phyloP scores from a whole-genome alignment of 1,140 invertebrate species.

The Polyergus mexicanus region DNA sequence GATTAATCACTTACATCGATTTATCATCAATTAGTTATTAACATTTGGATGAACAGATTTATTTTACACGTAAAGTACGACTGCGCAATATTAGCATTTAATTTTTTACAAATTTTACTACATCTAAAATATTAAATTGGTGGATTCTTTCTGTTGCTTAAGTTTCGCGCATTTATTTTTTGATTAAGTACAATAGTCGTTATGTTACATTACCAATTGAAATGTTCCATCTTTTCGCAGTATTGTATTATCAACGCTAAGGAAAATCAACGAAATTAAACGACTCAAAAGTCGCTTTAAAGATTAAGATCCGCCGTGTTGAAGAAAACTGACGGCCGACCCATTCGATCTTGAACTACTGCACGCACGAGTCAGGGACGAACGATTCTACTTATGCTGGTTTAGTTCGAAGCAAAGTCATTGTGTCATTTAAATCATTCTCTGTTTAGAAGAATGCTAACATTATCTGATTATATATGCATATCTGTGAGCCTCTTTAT shows the following conservation, averaged over 20 bases:
- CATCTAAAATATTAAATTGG: not conserved
- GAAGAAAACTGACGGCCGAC: slow-evolving; percentile 28
- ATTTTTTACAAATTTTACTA: too few relatives aligned
- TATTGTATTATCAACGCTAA: not conserved
- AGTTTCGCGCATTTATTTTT: too few relatives aligned
- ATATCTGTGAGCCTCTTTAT: not conserved
- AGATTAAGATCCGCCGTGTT: not conserved
- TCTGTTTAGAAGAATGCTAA: slow-evolving; percentile 1
- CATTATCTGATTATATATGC: not conserved
- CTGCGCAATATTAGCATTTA: too few relatives aligned
- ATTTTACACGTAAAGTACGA: too few relatives aligned
- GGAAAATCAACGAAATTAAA: not conserved
- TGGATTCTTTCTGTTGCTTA: not conserved
- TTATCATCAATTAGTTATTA: slow-evolving; percentile 15
- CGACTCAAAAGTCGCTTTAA: not conserved
- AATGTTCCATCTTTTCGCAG: not conserved
- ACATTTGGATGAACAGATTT: not conserved
- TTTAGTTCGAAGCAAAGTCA: not conserved
- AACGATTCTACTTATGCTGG: not conserved
- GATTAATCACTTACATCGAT: not conserved
- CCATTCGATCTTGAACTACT: slow-evolving; percentile 45
- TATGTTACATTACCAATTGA: not conserved
- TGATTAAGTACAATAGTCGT: not conserved
- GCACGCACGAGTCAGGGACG: not conserved
- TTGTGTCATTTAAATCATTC: not conserved